A percentile compares a stretch with the other conserved stretches of the same genome.
phyloP scores from a whole-genome alignment of 2,113 vertebrate genomes.

The Elanus axillaris region DNA sequence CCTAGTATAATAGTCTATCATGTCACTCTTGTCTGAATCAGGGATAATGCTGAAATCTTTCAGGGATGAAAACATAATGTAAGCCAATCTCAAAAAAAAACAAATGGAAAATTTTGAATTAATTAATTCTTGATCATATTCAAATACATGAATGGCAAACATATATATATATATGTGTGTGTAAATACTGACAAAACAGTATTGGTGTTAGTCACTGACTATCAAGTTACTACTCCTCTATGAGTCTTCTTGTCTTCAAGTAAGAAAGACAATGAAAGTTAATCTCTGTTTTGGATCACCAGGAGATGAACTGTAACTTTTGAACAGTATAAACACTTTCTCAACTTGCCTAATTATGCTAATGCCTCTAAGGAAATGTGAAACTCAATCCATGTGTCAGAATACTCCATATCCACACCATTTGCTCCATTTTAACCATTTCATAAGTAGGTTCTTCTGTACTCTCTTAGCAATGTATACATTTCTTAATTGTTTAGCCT shows the following conservation, averaged over 20 bases:
- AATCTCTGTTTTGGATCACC: neutral
- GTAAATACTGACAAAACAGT: neutral
- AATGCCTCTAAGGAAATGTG: neutral
- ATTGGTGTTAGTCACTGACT: neutral
- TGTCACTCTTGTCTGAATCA: neutral
- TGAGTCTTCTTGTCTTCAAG: neutral
- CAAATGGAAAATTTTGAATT: neutral
- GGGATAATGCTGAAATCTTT: neutral
- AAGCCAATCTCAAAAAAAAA: neutral
- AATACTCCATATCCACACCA: neutral
- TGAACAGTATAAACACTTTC: neutral
- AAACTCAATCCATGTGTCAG: neutral
- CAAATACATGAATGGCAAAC: neutral
- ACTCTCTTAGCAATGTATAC: neutral
- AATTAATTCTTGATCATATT: neutral
- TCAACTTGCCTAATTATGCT: neutral
- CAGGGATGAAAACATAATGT: neutral
- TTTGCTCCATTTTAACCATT: neutral
- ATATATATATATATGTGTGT: neutral
- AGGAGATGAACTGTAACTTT: neutral
- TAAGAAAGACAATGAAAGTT: neutral
- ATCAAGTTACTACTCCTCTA: neutral
- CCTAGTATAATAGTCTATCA: neutral
- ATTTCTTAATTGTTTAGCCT: neutral
- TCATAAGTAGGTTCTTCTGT: neutral